Evolutionary conservation across 2,113 vertebrate species (phyloP).

Genomic region (Microcebus lehilahytsara): DNA sequence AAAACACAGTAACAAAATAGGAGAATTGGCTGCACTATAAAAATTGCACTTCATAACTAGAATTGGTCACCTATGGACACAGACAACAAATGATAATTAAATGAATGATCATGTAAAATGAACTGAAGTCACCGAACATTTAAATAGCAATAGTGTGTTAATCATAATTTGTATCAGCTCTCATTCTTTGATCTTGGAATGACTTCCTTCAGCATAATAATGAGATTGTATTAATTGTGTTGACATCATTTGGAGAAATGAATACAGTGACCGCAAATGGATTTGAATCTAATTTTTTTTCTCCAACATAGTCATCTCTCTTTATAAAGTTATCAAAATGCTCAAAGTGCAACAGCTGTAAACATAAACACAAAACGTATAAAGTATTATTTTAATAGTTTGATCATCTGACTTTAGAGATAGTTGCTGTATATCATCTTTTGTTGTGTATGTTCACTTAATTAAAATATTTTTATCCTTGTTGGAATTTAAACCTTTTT

Average conservation of each 20-base stretch:
- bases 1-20: background rate
- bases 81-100: conserved; percentile 13
- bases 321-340: background rate
- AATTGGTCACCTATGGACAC: background rate
- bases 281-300: background rate
- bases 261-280: background rate
- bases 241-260: background rate
- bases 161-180: background rate
- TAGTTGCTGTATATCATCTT: background rate
- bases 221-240: background rate
- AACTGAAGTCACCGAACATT: background rate
- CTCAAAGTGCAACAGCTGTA: background rate
- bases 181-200: conserved; percentile 17
- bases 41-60: background rate
- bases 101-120: conserved; percentile 4
- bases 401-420: background rate
- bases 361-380: background rate
- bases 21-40: background rate
- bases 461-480: conserved; percentile 27
- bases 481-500: background rate
- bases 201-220: background rate
- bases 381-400: background rate
- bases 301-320: background rate
- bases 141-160: background rate
- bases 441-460: background rate